A percentile compares a stretch with the other conserved stretches of the same genome.
These are phyloP conservation scores for Cheilosia grossa DNA, from an alignment of 2,888 invertebrate species.

Conservation along the genomic window DNA sequence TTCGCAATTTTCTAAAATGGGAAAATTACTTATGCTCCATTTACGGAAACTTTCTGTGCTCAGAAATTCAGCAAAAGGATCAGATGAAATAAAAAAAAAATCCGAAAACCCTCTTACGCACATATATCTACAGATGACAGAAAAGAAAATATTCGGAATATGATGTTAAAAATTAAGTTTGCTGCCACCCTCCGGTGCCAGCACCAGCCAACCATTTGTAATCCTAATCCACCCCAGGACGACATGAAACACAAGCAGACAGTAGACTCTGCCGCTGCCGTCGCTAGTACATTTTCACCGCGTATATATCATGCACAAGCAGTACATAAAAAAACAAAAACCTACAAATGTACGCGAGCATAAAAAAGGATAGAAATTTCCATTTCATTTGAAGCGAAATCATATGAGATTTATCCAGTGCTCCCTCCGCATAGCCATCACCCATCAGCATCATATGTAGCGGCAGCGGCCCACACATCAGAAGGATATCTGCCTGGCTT, in stretches of 20 bases:
- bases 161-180: constrained; percentile 75
- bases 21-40: constrained; percentile 72
- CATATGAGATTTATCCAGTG: constrained; percentile 74
- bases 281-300: constrained; percentile 71
- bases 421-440: constrained; percentile 57
- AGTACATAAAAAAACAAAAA: constrained; percentile 69
- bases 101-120: constrained; percentile 33
- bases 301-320: constrained; percentile 68
- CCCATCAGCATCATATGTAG: constrained; percentile 7
- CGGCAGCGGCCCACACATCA: constrained; percentile 37
- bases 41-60: constrained; percentile 64
- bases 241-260: constrained; percentile 53
- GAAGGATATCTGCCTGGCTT: constrained; percentile 28
- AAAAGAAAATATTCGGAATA: constrained; percentile 48
- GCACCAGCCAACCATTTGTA: constrained; percentile 65
- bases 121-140: constrained; percentile 2
- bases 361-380: constrained; percentile 74
- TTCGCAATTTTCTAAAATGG: constrained; percentile 72
- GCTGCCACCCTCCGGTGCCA: constrained; percentile 28
- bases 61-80: constrained; percentile 38
- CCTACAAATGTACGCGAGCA: constrained; percentile 71
- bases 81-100: constrained; percentile 19
- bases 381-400: constrained; percentile 74
- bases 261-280: constrained; percentile 65
- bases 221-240: constrained; percentile 72